Base-by-base conservation (phyloP, 2,797 vertebrate genomes). In the Eurystomus glaucurus region DNA sequence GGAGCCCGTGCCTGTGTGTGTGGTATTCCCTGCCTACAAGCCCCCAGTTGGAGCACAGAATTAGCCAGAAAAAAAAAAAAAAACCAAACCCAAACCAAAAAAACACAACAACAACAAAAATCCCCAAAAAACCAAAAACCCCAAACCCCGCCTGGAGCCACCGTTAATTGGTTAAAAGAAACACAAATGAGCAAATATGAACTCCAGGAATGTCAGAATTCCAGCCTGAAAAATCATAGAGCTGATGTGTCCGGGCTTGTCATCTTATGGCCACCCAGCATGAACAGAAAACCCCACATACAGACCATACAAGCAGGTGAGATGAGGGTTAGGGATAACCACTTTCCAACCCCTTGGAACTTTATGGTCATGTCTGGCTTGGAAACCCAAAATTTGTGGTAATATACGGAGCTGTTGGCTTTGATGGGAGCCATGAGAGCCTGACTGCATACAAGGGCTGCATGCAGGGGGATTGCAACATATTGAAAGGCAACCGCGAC, bases 301-400 rank as follows among this genome's bases (percentile, higher is more conserved):
- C 58, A 88, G 43, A 50, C 51, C 45, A 26, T 28, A 78, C 70
- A 89, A 87, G 68, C 88, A 96, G 93, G 84, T 94, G 88, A 95
- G 86, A 57, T 3, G 29, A 87, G 33, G 88, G 62, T 62, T 82
- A 82, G 35, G 70, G 64, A 45, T 33, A 93, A 79, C 86, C 1
- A 0, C 74, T 85, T 79, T 93, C 80, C 54, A 84, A 84, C 51
- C 10, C 66, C 2, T 0, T 29, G 55, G 70, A 94, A 92, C 69
- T 80, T 93, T 64, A 83, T 1, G 1, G 65, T 54, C 77, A 14
- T 15, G 13, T 82, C 84, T 85, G 81, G 48, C 45, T 88, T 57
- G 37, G 81, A 93, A 90, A 87, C n/a, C 41, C n/a, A 12, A 71
- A 57, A 85, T 85, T 17, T 45, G 20, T 54, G 66, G 43, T 91